phyloP scores from a whole-genome alignment of 2,888 invertebrate species.

The Ophion obscuratus region DNA sequence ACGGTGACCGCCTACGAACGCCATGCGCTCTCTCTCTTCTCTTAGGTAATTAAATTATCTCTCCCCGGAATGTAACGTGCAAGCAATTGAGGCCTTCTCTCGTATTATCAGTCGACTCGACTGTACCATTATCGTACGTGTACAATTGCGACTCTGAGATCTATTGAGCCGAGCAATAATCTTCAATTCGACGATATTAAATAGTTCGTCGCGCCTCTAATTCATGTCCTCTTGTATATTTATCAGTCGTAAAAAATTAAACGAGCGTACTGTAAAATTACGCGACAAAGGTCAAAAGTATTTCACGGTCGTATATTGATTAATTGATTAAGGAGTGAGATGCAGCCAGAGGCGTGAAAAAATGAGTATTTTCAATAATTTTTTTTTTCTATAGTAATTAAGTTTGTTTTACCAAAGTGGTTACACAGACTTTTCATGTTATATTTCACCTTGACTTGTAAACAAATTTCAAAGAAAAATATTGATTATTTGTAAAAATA shows the following conservation, averaged over 20 bases:
- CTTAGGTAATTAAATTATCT: constrained; percentile 56
- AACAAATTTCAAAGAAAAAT: too few relatives aligned
- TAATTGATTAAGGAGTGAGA: too few relatives aligned
- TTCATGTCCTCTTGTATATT: constrained; percentile 12
- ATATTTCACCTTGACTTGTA: too few relatives aligned
- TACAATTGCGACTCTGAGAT: constrained; percentile 33
- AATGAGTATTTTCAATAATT: too few relatives aligned
- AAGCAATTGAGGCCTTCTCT: constrained; percentile 53
- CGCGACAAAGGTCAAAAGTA: background rate
- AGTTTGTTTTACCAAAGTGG: too few relatives aligned
- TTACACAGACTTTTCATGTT: too few relatives aligned
- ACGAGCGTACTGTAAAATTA: background rate
- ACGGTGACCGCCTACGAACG: constrained; percentile 14
- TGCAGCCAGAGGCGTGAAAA: too few relatives aligned
- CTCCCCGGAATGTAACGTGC: constrained; percentile 55
- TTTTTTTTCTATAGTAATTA: too few relatives aligned
- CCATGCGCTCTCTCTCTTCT: constrained; percentile 34
- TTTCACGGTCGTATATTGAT: background rate
- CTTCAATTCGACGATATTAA: constrained; percentile 58
- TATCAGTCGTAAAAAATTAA: constrained; percentile 1
- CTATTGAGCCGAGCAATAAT: constrained; percentile 63
- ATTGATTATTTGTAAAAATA: too few relatives aligned
- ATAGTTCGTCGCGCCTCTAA: constrained; percentile 34
- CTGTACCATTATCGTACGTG: constrained; percentile 10
- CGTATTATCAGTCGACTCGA: constrained; percentile 24